Conservation (phyloP, 2,113 vertebrate genomes). For the Hymenochirus boettgeri region DNA sequence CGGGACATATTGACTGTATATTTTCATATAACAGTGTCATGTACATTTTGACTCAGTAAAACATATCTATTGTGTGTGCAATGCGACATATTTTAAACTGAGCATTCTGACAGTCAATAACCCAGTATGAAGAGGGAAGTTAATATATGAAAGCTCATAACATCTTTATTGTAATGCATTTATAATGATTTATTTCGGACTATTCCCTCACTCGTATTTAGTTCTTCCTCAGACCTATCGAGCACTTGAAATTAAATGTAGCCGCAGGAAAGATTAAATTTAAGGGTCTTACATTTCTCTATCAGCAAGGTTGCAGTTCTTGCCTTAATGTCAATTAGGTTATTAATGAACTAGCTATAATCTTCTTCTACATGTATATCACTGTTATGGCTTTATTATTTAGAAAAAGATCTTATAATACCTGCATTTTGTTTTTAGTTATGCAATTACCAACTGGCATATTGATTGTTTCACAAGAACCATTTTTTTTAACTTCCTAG, state of each 20-base stretch:
- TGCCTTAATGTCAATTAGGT: constrained; percentile 75
- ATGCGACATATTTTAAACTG: too few species aligned
- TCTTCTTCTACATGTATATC: constrained; percentile 58
- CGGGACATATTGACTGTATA: too few species aligned
- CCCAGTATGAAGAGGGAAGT: constrained; percentile 46
- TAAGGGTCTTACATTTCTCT: constrained; percentile 65
- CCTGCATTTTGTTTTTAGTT: constrained; percentile 38
- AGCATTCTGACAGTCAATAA: constrained; percentile 6
- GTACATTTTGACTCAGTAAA: too few species aligned
- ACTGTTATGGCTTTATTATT: constrained; percentile 51
- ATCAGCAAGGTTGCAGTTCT: constrained; percentile 66
- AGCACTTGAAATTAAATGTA: constrained; percentile 63
- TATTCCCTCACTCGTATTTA: constrained; percentile 66
- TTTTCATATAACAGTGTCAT: too few species aligned
- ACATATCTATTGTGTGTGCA: too few species aligned
- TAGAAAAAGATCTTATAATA: constrained; percentile 53
- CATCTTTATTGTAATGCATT: constrained; percentile 76
- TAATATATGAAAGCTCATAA: constrained; percentile 71
- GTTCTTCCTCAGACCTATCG: constrained; percentile 44
- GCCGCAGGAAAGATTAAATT: constrained; percentile 63
- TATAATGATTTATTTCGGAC: constrained; percentile 77
- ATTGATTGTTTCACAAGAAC: too few species aligned
- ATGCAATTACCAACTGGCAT: constrained; percentile 9
- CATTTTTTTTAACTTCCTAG: too few species aligned
- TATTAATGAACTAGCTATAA: constrained; percentile 71